Base-by-base conservation (phyloP, 1,140 invertebrate species). In the Heliconius melpomene region DNA sequence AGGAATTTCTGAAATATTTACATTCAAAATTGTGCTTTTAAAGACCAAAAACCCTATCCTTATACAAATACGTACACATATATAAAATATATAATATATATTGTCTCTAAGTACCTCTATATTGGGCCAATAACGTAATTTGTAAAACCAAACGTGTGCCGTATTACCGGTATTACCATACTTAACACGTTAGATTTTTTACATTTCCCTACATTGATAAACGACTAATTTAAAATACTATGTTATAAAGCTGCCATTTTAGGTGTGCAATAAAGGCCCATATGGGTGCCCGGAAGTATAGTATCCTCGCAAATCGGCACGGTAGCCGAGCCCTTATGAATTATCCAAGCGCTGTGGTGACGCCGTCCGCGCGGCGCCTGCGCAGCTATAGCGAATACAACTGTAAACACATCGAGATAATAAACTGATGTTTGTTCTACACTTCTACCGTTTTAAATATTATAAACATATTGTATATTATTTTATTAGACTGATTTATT, bases 341-440 rank as follows among this genome's bases (percentile, higher is more conserved):
- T 93, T 91, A 93, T 89, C 91, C 91, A 93, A 91, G 83, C 83
- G 84, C 75, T 78, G 77, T 77, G 85, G 83, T 89, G 89, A 77
- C 75, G 75, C 79, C 79, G 79, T 72, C 89, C 84, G 77, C 57
- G 83, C 87, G 91, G 91, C 91, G 91, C 88, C 91, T 82, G 88
- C 87, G 87, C 82, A 82, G 81, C 82, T 75, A 75, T 81, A 78
- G 79, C 85, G 82, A 75, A 74, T 78, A 74, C 84, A 78, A 82
- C 85, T 86, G 87, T 87, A 88, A 89, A 89, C 85, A 89, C 78
- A 74, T 50, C 71, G 26, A 79, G 79, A 83, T 82, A 80, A 83
- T 82, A 81, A 66, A 80, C 60, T 36, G 36, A 50, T 72, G 36
- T 79, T 70, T 78, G 80, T 74, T 76, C 50, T 66, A 32, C 77